Base-by-base conservation (phyloP, 2,888 invertebrate genomes). In the Caprella mutica region DNA sequence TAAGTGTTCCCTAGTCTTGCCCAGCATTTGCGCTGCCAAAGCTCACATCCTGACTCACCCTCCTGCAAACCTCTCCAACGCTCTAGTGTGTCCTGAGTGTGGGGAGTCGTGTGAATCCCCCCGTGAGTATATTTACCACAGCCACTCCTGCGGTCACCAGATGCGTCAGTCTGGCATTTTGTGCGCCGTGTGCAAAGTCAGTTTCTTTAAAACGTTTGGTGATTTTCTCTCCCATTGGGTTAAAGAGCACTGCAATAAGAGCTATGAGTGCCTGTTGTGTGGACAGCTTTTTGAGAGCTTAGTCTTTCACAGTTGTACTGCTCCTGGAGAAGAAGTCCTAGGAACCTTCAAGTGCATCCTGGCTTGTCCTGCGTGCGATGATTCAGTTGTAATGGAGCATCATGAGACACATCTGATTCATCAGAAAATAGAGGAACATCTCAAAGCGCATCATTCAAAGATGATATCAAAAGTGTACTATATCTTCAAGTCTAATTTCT, bases 1-100 rank as follows among this genome's bases (percentile, higher is more conserved):
- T 9, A 64, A 64, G 48, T 64, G 64, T 40, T 60, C 52, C 40
- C 33, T 64, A 35, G 56, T 64, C 14, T 54, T 64, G 17, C 64
- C 64, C 1, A 64, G 64, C 48, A 60, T 64, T 39, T 64, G 64
- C 53, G 64, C 64, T 17, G 64, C 64, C 26, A 64, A 64, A 30
- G 64, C 64, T 3, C 64, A 64, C 44, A 64, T 64, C 30, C 58
- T 64, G 23, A 60, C 64, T 2, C 64, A 64, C 51, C 64, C 60
- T 4, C 64, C 64, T 24, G 57, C 64, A 27, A 64, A 64, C 43
- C 52, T 52, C 9, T 52, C 56, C 40, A 64, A 60, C 43, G 55
- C 61, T 12, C 61, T 60, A 5, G 64, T 64, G 52, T 64, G 64
- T 38, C 64, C 64, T 8, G 64, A 64, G 39, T 64, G 64, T 52